Evolutionary conservation across 2,797 vertebrate species (phyloP).

Genomic region (Malacoctenus gilli): DNA sequence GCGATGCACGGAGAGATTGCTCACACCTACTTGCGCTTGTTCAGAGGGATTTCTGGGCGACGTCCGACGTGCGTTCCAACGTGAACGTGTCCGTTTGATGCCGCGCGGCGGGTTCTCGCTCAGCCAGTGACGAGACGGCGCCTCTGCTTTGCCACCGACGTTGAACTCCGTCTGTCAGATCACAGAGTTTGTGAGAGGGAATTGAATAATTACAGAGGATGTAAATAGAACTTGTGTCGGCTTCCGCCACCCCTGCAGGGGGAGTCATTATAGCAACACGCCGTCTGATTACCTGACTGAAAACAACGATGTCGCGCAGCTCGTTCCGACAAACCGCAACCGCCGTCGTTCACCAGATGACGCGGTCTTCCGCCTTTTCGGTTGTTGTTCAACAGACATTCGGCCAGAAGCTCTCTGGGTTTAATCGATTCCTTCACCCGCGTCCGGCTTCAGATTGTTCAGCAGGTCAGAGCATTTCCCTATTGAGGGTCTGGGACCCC

Average conservation of each 20-base stretch:
- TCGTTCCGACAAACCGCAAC: conserved; percentile 35
- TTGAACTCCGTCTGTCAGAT: conserved; percentile 20
- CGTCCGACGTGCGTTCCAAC: too few relatives aligned
- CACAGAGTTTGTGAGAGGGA: conserved; percentile 43
- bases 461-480: too few relatives aligned
- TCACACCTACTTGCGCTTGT: neutral
- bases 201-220: conserved; percentile 71
- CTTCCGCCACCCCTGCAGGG: conserved; percentile 44
- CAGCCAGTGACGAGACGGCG: neutral
- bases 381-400: neutral
- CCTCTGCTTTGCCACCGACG: conserved; percentile 16
- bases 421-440: neutral
- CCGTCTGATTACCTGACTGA: conserved; percentile 70
- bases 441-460: too few relatives aligned
- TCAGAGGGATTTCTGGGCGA: neutral
- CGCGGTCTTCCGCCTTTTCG: neutral
- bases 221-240: conserved; percentile 67
- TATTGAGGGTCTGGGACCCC: too few relatives aligned
- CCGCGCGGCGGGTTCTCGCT: too few relatives aligned
- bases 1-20: neutral
- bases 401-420: neutral
- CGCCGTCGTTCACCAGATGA: neutral
- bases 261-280: conserved; percentile 63
- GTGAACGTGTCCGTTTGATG: too few relatives aligned
- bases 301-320: conserved; percentile 35